Conservation (phyloP, 92 coral and sea anemone species). For the Umimayanthus kanabou region DNA sequence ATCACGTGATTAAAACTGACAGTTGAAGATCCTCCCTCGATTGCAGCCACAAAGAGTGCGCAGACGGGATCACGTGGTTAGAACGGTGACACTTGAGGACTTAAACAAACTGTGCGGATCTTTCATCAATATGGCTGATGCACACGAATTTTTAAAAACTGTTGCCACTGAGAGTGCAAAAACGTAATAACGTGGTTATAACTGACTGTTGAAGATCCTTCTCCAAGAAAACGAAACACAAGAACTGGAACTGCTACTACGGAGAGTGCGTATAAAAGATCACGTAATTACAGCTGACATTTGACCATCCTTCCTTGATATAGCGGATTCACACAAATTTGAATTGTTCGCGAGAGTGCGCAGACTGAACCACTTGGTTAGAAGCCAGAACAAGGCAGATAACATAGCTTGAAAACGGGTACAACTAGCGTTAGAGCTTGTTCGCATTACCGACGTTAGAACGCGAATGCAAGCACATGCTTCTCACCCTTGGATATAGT, state of each 20-base stretch:
- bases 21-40: constrained; percentile 72
- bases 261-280: too few relatives aligned
- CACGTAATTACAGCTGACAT: too few relatives aligned
- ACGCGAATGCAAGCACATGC: background rate
- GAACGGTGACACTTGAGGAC: constrained; percentile 47
- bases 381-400: background rate
- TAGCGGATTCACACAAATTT: too few relatives aligned
- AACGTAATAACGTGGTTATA: too few relatives aligned
- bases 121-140: too few relatives aligned
- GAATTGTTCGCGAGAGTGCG: too few relatives aligned
- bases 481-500: background rate
- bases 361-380: background rate
- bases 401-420: background rate
- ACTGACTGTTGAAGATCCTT: constrained; percentile 56
- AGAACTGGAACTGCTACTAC: too few relatives aligned
- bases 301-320: too few relatives aligned
- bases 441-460: background rate
- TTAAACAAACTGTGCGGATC: too few relatives aligned
- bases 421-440: too few relatives aligned
- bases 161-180: too few relatives aligned
- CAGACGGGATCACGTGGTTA: constrained; percentile 58
- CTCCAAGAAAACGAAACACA: constrained; percentile 22
- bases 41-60: constrained; percentile 73
- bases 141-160: too few relatives aligned
- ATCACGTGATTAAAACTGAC: constrained; percentile 32